A percentile compares a stretch with the other conserved stretches of the same genome.
phyloP scores from a whole-genome alignment of 2,797 vertebrate genomes.

The Parauchenoglanis ngamensis region DNA sequence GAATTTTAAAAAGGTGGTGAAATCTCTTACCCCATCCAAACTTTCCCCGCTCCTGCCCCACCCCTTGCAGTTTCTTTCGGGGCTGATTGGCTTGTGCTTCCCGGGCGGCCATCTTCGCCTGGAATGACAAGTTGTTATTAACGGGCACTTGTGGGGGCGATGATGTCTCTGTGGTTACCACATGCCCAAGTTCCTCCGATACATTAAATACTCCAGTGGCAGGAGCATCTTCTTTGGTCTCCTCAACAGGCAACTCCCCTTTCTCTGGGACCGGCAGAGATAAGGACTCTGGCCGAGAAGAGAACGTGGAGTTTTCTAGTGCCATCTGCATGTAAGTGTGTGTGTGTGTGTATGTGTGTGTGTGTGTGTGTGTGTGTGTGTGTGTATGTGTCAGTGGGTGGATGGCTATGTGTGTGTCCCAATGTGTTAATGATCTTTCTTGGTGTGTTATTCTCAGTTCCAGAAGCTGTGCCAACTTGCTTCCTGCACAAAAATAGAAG shows the following conservation, averaged over 20 bases:
- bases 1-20: not conserved
- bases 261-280: slow-evolving; percentile 75
- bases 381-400: slow-evolving; percentile 46
- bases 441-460: slow-evolving; percentile 42
- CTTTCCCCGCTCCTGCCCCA: slow-evolving; percentile 72
- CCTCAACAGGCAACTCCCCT: slow-evolving; percentile 67
- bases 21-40: slow-evolving; percentile 78
- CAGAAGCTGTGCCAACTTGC: slow-evolving; percentile 42
- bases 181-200: slow-evolving; percentile 74
- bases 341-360: slow-evolving; percentile 35
- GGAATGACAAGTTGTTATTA: slow-evolving; percentile 73
- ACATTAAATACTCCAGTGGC: slow-evolving; percentile 66
- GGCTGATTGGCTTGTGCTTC: slow-evolving; percentile 71
- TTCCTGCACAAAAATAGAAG: slow-evolving; percentile 48
- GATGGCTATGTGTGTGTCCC: slow-evolving; percentile 19
- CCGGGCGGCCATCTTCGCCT: slow-evolving; percentile 76
- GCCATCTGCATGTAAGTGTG: slow-evolving; percentile 73
- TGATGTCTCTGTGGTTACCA: slow-evolving; percentile 73
- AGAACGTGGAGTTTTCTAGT: slow-evolving; percentile 80
- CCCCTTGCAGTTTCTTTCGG: slow-evolving; percentile 68
- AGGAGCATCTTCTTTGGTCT: slow-evolving; percentile 62
- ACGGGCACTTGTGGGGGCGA: slow-evolving; percentile 49
- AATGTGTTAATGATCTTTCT: slow-evolving; percentile 50
- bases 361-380: slow-evolving; percentile 46
- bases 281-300: slow-evolving; percentile 75